Conservation (phyloP, 2,113 vertebrate genomes). For the Grus americana region DNA sequence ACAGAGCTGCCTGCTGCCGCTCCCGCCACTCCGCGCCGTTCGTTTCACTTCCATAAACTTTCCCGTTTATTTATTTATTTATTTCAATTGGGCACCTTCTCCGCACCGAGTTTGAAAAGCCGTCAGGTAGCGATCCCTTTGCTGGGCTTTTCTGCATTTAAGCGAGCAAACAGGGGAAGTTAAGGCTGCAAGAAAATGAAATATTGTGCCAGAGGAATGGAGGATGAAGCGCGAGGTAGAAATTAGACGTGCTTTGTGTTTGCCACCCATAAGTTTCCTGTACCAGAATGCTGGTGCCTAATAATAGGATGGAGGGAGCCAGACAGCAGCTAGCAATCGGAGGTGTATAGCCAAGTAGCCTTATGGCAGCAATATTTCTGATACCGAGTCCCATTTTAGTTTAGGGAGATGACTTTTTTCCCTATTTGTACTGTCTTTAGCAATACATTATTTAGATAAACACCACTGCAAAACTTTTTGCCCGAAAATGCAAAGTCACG, state of each 20-base stretch:
- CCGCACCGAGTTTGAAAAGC: slow-evolving; percentile 32
- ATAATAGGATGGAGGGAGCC: slow-evolving; percentile 30
- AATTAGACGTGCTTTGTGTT: slow-evolving; percentile 45
- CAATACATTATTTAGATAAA: not conserved
- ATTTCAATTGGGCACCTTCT: slow-evolving; percentile 37
- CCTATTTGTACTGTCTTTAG: not conserved
- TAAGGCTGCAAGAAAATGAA: not conserved
- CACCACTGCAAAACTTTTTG: not conserved
- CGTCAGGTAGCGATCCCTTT: not conserved
- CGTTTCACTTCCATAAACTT: slow-evolving; percentile 75
- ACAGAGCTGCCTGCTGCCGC: not conserved
- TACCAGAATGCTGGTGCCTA: slow-evolving; percentile 24
- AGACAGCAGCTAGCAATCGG: slow-evolving; percentile 27
- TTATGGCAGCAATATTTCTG: slow-evolving; percentile 32
- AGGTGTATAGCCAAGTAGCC: slow-evolving; percentile 24
- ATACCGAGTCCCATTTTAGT: not conserved
- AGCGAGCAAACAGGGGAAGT: slow-evolving; percentile 35
- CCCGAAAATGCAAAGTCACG: not conserved
- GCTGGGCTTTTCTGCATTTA: slow-evolving; percentile 37
- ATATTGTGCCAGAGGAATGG: slow-evolving; percentile 25
- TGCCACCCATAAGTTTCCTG: slow-evolving; percentile 35
- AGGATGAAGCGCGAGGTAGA: slow-evolving; percentile 22
- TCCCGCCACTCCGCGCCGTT: slow-evolving; percentile 22
- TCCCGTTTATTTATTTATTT: slow-evolving; percentile 3
- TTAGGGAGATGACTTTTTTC: not conserved